Evolutionary conservation across 2,113 vertebrate species (phyloP), one percentile per base, ranked within the genome.

Genomic region (Lampris megalopsis): DNA sequence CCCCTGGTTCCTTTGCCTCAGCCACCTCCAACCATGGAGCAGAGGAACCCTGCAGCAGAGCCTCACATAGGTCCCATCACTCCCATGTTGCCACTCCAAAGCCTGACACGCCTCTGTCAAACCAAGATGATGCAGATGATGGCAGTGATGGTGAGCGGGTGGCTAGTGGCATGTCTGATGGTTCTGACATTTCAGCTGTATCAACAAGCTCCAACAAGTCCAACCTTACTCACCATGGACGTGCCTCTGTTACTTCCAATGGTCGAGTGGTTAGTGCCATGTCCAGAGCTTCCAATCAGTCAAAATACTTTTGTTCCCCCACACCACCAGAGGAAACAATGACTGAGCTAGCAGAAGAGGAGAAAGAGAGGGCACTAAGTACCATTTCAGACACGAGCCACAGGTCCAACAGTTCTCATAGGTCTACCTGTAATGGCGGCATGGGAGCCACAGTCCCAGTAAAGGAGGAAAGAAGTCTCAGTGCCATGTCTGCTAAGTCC

Each of bases 191-290:
- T 47, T 84, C 86, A 9, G 81, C 9, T 37, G 45, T 43, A 35
- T 89, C 89, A 10, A 82, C 71, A 5, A 64, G 75, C 6, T 88
- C 87, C 48, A 87, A 89, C 67, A 85, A 68, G 77, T 78, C 67
- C 47, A 91, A 92, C 73, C 73, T 85, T 62, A 91, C 77, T 48
- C 71, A 66, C 38, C 2, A 59, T 4, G 75, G 71, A 0, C 35
- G 63, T 6, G 8, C 11, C n/a, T 86, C 82, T 63, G 59, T 53
- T n/a, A 57, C 63, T 38, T 67, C 81, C 40, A 79, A 86, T 59
- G 42, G n/a, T 9, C 13, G 75, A 73, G 43, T 71, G 6, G 37
- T 54, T 2, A 80, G 79, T 69, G 81, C 53, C 50, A 84, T 77
- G 49, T 89, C 87, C 43, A 75, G 43, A 52, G 36, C 5, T 1